Conservation (phyloP, 1,140 invertebrate genomes). For the Zaprionus inermis region DNA sequence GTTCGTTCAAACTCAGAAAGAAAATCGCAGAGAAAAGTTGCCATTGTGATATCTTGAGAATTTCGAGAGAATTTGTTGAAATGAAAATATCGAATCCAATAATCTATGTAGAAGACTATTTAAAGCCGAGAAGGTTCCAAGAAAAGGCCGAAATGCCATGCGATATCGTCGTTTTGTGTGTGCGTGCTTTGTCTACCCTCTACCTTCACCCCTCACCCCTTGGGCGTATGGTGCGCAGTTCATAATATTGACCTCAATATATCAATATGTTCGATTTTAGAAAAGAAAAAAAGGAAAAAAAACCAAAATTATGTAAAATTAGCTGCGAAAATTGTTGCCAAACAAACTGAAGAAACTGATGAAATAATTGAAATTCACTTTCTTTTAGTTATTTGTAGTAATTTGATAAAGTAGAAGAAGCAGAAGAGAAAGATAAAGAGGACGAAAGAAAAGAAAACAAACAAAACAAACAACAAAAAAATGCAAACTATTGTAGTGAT, state of each 20-base stretch:
- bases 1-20: conserved; percentile 23
- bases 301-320: conserved; percentile 26
- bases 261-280: conserved; percentile 1
- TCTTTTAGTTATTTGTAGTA: conserved; percentile 64
- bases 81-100: conserved; percentile 3
- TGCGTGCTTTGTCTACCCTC: no score
- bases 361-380: conserved; percentile 58
- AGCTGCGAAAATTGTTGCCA: conserved; percentile 59
- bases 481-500: conserved; percentile 83
- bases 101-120: not conserved
- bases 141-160: conserved; percentile 1
- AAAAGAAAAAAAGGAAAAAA: no score
- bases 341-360: conserved; percentile 46
- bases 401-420: conserved; percentile 75
- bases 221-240: not conserved
- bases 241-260: not conserved
- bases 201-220: not conserved
- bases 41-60: conserved; percentile 42
- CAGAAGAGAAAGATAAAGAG: conserved; percentile 29
- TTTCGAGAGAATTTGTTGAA: conserved; percentile 20
- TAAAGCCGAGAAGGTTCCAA: not conserved
- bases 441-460: conserved; percentile 43
- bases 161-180: conserved; percentile 16
- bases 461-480: conserved; percentile 69
- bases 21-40: conserved; percentile 19